Percentiles rank a stretch among this genome's conserved stretches.
phyloP scores from a whole-genome alignment of 1,140 invertebrate genomes.

The Lordiphosa collinella region DNA sequence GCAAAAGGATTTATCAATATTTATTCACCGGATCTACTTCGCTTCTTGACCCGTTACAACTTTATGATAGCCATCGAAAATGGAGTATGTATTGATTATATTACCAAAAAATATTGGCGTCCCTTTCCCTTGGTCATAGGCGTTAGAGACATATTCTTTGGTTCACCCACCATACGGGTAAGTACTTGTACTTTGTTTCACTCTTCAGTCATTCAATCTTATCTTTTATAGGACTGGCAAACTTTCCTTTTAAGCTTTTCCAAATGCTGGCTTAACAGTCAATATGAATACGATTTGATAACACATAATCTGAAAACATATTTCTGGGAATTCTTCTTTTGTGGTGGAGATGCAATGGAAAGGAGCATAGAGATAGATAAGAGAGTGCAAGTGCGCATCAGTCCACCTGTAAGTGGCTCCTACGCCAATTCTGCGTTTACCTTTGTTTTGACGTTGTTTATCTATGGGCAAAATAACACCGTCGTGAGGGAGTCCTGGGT shows the following conservation, averaged over 20 bases:
- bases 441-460: no score
- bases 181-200: slow-evolving; percentile 4
- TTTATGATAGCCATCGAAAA: slow-evolving; percentile 93
- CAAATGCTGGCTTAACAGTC: slow-evolving; percentile 44
- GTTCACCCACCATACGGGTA: slow-evolving; percentile 83
- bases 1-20: slow-evolving; percentile 82
- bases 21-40: slow-evolving; percentile 83
- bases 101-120: slow-evolving; percentile 95
- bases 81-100: slow-evolving; percentile 91
- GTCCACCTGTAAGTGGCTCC: no score
- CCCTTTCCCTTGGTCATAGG: slow-evolving; percentile 88
- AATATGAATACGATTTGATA: slow-evolving; percentile 40
- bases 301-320: no score
- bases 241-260: slow-evolving; percentile 59
- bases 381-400: no score
- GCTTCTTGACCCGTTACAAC: slow-evolving; percentile 88
- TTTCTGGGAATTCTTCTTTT: no score
- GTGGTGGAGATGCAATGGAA: no score
- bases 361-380: no score
- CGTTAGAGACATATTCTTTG: slow-evolving; percentile 89
- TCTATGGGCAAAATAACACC: no score
- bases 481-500: no score
- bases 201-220: no score
- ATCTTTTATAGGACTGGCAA: slow-evolving; percentile 61
- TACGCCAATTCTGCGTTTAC: no score